A percentile compares a stretch with the other conserved stretches of the same genome.
phyloP scores from a whole-genome alignment of 2,113 vertebrate species.

The Larimichthys polyactis region DNA sequence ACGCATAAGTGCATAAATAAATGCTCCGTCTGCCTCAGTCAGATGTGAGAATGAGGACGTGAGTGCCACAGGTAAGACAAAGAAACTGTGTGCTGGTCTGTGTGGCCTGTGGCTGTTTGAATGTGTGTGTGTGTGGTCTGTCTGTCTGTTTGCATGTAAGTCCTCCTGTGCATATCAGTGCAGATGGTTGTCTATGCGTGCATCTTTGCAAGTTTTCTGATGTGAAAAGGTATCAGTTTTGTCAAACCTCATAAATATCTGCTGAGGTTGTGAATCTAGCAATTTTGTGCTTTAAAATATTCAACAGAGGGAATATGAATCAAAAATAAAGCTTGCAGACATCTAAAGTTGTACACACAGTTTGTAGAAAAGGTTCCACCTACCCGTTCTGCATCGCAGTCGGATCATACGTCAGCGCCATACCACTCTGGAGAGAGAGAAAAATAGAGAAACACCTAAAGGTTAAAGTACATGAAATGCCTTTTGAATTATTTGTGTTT shows the following conservation, averaged over 20 bases:
- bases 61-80: neutral
- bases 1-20: constrained; percentile 69
- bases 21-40: constrained; percentile 52
- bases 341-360: constrained; percentile 2
- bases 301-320: neutral
- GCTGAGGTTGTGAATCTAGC: neutral
- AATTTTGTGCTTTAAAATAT: neutral
- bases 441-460: constrained; percentile 7
- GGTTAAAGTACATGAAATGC: neutral
- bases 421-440: constrained; percentile 89
- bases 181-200: constrained; percentile 16
- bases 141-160: constrained; percentile 46
- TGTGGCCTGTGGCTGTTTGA: neutral
- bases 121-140: constrained; percentile 10
- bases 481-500: constrained; percentile 3
- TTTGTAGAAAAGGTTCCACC: constrained; percentile 58
- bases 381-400: constrained; percentile 98
- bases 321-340: constrained; percentile 6
- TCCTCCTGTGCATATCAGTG: constrained; percentile 22
- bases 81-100: neutral
- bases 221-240: constrained; percentile 3
- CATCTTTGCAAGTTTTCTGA: constrained; percentile 27
- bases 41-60: constrained; percentile 30
- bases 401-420: constrained; percentile 98
- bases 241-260: neutral